Evolutionary conservation across 1,140 invertebrate species (phyloP), one percentile per base, ranked within the genome.

Genomic region (Sesamia nonagrioides): DNA sequence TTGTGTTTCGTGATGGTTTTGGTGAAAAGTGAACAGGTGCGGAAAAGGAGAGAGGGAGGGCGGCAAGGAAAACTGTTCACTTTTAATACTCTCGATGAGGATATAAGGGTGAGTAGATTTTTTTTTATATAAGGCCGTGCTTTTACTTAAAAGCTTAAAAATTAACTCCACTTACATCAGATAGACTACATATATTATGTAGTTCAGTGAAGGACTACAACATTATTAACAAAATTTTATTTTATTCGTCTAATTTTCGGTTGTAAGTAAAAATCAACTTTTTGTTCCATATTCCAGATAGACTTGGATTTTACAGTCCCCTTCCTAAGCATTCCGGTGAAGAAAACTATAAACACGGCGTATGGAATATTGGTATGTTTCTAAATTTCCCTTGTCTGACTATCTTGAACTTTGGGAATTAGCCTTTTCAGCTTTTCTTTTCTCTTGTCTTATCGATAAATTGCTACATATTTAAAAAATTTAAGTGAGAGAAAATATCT

Each of bases 301-400:
- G 91, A 91, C 18, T 82, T 95, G 77, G 93, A 95, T 56, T 92
- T 95, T 74, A 88, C 88, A 6, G 87, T 95, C 42, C 95, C 95
- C 2, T 94, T 95, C 79, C 66, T 95, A n/a, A 88, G 88, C 13
- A 95, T 95, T 77, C 95, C 95, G 6, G 73, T 95, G 1, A 95
- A 92, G 71, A 92, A 91, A 78, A 87, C 89, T 6, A 77, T 91
- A 9, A 80, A 94, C 11, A 73, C 84, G 6, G 79, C 79, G 2
- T 77, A 83, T 33, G 86, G 86, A 40, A 15, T 77, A 0, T 45
- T 48, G 11, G 81, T 82, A 69, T 69, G 63, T 61, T 60, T 8
- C 7, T 5, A 37, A 37, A 7, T 37, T n/a, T n/a, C n/a, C n/a
- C n/a, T n/a, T n/a, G n/a, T n/a, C n/a, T n/a, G n/a, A n/a, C n/a